These are phyloP conservation scores for Aphidius gifuensis DNA, from an alignment of 1,140 invertebrate genomes.

Conservation along the genomic window DNA sequence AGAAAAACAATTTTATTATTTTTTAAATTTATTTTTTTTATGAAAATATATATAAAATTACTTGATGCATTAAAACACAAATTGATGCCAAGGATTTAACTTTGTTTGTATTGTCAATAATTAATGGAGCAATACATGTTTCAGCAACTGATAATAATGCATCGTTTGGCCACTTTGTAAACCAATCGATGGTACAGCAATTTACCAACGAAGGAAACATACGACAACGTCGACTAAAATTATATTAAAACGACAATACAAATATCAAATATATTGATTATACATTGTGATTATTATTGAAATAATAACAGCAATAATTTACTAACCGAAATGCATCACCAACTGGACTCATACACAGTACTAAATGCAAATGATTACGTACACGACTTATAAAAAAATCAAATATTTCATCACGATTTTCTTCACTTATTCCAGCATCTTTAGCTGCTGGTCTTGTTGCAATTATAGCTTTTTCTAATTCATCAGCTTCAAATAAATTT, in stretches of 20 bases:
- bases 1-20: conserved; percentile 33
- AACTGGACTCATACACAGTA: conserved; percentile 83
- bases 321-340: conserved; percentile 62
- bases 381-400: conserved; percentile 74
- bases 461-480: conserved; percentile 62
- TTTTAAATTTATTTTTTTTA: neutral
- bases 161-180: conserved; percentile 80
- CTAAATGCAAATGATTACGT: conserved; percentile 73
- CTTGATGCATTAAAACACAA: neutral
- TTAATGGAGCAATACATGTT: neutral
- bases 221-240: conserved; percentile 67
- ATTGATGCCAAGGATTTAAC: no score
- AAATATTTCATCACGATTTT: no score
- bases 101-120: no score
- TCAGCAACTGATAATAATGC: conserved; percentile 76
- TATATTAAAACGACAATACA: no score
- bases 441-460: no score
- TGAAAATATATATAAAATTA: neutral
- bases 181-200: conserved; percentile 86
- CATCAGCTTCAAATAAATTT: conserved; percentile 78
- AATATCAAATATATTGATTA: no score
- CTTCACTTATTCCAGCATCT: no score
- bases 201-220: conserved; percentile 84
- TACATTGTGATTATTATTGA: no score
- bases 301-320: no score